Percentiles rank a stretch among this genome's conserved stretches.
Conservation (phyloP, 2,797 vertebrate genomes). For the Octomys mimax region DNA sequence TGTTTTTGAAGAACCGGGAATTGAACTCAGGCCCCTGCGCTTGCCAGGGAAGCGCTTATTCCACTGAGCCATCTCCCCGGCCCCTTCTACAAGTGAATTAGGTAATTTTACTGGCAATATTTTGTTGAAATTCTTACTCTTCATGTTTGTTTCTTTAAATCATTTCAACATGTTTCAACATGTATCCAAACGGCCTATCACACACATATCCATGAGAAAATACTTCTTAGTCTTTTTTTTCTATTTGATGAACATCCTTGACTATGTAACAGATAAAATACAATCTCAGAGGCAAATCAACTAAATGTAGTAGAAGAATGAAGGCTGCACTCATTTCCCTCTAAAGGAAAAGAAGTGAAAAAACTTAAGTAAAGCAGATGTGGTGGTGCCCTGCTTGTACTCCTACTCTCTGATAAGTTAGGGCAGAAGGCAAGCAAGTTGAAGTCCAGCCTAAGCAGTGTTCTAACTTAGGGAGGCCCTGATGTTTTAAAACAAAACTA, state of each 20-base stretch:
- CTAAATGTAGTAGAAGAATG: not conserved
- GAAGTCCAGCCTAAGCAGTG: not conserved
- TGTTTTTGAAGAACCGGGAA: too few species aligned
- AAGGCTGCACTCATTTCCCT: not conserved
- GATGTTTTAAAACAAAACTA: not conserved
- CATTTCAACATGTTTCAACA: not conserved
- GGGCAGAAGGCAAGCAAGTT: not conserved
- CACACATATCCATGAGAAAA: not conserved
- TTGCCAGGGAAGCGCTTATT: too few species aligned
- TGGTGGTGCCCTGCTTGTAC: not conserved
- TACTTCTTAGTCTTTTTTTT: not conserved
- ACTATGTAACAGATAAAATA: not conserved
- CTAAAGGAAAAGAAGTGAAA: not conserved
- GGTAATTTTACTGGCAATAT: conserved; percentile 60
- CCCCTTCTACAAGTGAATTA: conserved; percentile 52
- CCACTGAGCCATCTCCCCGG: too few species aligned
- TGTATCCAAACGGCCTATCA: not conserved
- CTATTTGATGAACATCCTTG: not conserved
- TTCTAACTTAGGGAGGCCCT: not conserved
- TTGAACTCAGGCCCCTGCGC: too few species aligned
- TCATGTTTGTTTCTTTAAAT: not conserved
- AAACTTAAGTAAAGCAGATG: not conserved
- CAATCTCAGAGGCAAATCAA: not conserved
- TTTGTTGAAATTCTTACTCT: conserved; percentile 43
- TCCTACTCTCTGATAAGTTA: not conserved